Percentiles rank a stretch among this genome's conserved stretches.
Evolutionary conservation across 1,140 invertebrate species (phyloP).

Genomic region (Maconellicoccus hirsutus): DNA sequence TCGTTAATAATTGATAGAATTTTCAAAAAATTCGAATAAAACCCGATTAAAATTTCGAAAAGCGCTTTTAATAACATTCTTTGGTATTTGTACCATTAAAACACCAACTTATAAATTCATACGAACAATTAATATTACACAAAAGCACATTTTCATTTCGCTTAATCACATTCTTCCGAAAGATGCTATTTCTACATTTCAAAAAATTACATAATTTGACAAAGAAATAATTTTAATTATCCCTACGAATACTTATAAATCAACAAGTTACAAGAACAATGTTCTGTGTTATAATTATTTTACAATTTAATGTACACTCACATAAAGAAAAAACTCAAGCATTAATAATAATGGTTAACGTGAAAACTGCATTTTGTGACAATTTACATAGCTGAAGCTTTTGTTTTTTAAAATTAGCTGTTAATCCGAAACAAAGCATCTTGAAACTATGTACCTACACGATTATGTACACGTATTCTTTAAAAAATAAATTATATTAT

Average conservation of each 20-base stretch:
- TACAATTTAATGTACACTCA: not conserved
- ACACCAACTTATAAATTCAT: too few species aligned
- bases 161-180: too few species aligned
- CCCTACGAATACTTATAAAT: not conserved
- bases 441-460: not conserved
- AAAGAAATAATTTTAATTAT: not conserved
- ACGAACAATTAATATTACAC: too few species aligned
- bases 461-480: not conserved
- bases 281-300: not conserved
- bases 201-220: not conserved
- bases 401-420: not conserved
- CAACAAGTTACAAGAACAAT: not conserved
- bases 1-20: too few species aligned
- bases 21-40: too few species aligned
- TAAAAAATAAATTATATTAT: not conserved
- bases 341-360: slow-evolving; percentile 17
- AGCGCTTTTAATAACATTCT: too few species aligned
- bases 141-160: too few species aligned
- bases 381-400: not conserved
- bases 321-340: too few species aligned
- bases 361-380: not conserved
- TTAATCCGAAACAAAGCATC: not conserved
- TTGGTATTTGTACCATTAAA: too few species aligned
- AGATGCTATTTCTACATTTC: too few species aligned
- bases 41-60: too few species aligned